Conservation (phyloP, 64 coral and sea anemone genomes). For the Montipora foliosa region DNA sequence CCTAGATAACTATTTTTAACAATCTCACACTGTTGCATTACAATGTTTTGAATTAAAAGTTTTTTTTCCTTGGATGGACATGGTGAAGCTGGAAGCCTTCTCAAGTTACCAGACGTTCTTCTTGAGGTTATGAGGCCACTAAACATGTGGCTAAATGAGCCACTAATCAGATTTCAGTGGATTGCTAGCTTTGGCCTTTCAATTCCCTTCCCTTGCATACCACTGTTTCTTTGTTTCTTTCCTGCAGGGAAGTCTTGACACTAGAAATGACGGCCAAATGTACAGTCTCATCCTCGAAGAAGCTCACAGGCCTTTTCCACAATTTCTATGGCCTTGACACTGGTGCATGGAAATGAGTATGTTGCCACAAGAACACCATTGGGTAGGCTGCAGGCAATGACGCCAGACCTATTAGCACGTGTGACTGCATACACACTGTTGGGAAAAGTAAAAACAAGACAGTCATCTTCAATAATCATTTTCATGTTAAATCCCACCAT, state of each 20-base stretch:
- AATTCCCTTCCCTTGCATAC: not conserved
- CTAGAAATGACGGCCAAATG: not conserved
- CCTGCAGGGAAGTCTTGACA: too few relatives aligned
- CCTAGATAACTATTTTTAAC: too few relatives aligned
- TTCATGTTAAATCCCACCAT: not conserved
- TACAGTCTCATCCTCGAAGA: conserved; percentile 56
- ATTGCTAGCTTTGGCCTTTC: not conserved
- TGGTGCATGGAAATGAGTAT: conserved; percentile 69
- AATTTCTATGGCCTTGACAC: conserved; percentile 63
- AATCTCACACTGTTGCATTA: too few relatives aligned
- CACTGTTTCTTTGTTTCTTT: not conserved
- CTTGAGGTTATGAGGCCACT: too few relatives aligned
- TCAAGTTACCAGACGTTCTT: too few relatives aligned
- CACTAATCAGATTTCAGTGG: too few relatives aligned
- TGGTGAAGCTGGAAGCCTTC: too few relatives aligned
- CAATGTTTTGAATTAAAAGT: too few relatives aligned
- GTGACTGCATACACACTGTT: conserved; percentile 88
- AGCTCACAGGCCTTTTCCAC: conserved; percentile 86
- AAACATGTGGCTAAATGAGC: too few relatives aligned
- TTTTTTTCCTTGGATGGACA: too few relatives aligned
- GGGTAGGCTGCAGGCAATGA: conserved; percentile 88
- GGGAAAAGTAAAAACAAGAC: not conserved
- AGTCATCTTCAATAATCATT: not conserved
- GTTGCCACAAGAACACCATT: conserved; percentile 83
- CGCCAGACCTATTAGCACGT: conserved; percentile 65